These are phyloP conservation scores for Apogon talboti DNA, from an alignment of 2,797 vertebrate genomes.

Conservation along the genomic window DNA sequence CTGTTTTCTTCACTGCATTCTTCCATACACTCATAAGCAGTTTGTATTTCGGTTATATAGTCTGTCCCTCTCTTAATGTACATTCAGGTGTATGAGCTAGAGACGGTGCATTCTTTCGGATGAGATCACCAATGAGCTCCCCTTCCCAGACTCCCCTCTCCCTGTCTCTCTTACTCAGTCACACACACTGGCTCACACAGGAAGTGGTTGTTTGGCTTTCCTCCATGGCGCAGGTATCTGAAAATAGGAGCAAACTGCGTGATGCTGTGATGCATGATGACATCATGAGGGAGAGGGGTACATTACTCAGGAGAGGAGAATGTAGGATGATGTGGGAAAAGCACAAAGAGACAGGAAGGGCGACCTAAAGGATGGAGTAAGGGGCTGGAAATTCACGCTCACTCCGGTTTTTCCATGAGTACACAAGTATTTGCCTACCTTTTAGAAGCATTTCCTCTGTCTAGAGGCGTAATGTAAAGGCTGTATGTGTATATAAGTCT, in stretches of 20 bases:
- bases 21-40: not conserved
- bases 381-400: slow-evolving; percentile 41
- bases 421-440: slow-evolving; percentile 31
- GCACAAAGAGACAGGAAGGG: slow-evolving; percentile 40
- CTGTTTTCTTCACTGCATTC: not conserved
- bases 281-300: slow-evolving; percentile 76
- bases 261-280: slow-evolving; percentile 79
- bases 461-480: slow-evolving; percentile 24
- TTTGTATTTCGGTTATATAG: not conserved
- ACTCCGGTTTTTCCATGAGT: slow-evolving; percentile 38
- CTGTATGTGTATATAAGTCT: not conserved
- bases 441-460: slow-evolving; percentile 26
- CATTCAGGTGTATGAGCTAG: slow-evolving; percentile 21
- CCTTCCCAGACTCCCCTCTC: slow-evolving; percentile 31
- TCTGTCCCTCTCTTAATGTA: slow-evolving; percentile 12
- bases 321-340: slow-evolving; percentile 74
- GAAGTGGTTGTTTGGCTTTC: slow-evolving; percentile 75
- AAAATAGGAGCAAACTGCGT: slow-evolving; percentile 80
- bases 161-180: slow-evolving; percentile 35
- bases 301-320: slow-evolving; percentile 73
- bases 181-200: slow-evolving; percentile 52
- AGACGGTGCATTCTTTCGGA: slow-evolving; percentile 43
- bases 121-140: slow-evolving; percentile 53
- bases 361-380: slow-evolving; percentile 31
- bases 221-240: slow-evolving; percentile 78